Evolutionary conservation across 30 jellyfish, hydroid and myxozoan species (phyloP), one percentile per base, ranked within the genome.

Genomic region (Mastigias papua): DNA sequence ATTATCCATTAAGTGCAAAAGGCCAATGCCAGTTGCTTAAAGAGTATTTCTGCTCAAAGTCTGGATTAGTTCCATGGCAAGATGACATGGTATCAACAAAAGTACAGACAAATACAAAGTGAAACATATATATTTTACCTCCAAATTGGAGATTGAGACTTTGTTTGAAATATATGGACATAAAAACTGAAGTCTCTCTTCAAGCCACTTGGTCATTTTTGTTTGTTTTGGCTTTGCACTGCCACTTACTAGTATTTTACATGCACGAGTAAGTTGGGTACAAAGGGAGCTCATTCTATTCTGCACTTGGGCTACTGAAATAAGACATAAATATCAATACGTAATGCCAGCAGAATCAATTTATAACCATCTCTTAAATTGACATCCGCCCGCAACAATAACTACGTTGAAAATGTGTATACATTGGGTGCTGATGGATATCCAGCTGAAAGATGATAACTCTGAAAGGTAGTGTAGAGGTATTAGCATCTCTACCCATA

Each of bases 11-110:
- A 48, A 76, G 87, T 48, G 73, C 74, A 26, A 67, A 31, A 21
- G 79, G 46, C 23, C 84, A 72, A 61, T 25, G 84, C 33, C 67
- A 72, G 84, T 35, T 72, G 84, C 67, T 72, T 32, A 72, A 72
- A 42, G 28, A 32, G 34, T 72, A 72, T 72, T 72, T 72, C 34
- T 30, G 67, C 67, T 72, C 84, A 9, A 37, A 37, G 8, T 34
- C 84, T 30, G 84, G 84, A 72, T 72, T 28, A 20, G 26, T 34
- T 19, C 34, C 84, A 30, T 72, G 84, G 84, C 84, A 37, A 35
- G 84, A 72, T 30, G 34, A n/a, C 28, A 72, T 72, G 67, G 67
- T 72, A 72, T 58, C 84, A 19, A 35, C 28, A 26, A 72, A 72
- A 72, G 9, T 30, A 37, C 21, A 15, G 68, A 31, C 65, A 32